A percentile compares a stretch with the other conserved stretches of the same genome.
Conservation (phyloP, 2,113 vertebrate species). For the Acanthisitta chloris region DNA sequence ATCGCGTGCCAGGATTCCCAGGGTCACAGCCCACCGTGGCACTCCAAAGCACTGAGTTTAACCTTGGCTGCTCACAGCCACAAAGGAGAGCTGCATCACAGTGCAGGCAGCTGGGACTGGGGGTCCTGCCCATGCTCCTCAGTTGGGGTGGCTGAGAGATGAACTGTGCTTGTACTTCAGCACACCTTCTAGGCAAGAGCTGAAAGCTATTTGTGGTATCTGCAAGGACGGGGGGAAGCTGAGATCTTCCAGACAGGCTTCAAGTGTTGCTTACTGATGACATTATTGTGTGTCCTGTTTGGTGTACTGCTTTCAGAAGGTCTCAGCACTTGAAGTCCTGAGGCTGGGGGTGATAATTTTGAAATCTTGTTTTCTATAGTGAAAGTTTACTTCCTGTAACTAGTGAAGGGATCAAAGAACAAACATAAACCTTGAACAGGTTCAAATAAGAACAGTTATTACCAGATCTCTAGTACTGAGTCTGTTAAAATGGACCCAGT, state of each 20-base stretch:
- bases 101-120: not conserved
- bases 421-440: rapidly evolving
- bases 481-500: not conserved
- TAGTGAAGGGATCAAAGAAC: not conserved
- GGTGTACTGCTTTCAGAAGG: not conserved
- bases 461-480: not conserved
- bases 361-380: not conserved
- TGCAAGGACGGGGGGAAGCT: not conserved
- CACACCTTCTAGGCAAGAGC: not conserved
- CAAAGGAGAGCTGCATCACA: not conserved
- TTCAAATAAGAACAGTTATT: not conserved
- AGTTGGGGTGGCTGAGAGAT: not conserved
- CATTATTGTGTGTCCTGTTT: not conserved
- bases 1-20: not conserved
- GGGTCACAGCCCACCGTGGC: not conserved
- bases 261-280: not conserved
- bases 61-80: not conserved
- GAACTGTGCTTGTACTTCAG: not conserved
- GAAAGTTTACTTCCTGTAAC: not conserved
- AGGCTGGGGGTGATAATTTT: not conserved
- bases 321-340: not conserved
- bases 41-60: not conserved
- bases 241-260: not conserved
- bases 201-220: not conserved
- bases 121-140: not conserved